These are phyloP conservation scores for Aldabrachelys gigantea DNA, from an alignment of 2,113 vertebrate species.

Conservation along the genomic window DNA sequence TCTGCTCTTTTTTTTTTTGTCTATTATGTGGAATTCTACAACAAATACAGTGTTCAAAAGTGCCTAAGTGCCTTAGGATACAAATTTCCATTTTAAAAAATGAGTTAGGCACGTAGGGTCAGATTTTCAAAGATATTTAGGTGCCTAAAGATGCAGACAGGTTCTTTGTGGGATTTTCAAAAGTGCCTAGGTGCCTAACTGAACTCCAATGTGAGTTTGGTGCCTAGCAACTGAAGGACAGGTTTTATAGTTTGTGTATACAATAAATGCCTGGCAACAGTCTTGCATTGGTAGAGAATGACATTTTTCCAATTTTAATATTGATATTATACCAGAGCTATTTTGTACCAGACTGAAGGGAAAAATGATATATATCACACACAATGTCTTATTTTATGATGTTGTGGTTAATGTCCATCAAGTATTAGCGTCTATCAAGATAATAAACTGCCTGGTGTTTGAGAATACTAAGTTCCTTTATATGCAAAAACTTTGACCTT, in stretches of 20 bases:
- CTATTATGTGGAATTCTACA: not conserved
- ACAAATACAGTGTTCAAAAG: not conserved
- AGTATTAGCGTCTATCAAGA: not conserved
- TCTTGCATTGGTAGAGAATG: not conserved
- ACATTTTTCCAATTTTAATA: not conserved
- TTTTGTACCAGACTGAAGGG: not conserved
- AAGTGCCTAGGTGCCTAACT: not conserved
- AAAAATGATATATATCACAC: not conserved
- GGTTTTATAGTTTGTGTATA: not conserved
- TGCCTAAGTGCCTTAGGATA: not conserved
- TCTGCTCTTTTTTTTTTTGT: not conserved
- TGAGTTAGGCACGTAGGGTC: not conserved
- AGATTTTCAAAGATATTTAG: not conserved
- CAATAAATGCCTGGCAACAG: not conserved
- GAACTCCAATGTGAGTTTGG: not conserved
- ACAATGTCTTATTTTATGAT: constrained; percentile 9
- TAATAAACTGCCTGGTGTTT: not conserved
- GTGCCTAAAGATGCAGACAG: not conserved
- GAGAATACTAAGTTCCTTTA: constrained; percentile 39
- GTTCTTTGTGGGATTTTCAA: not conserved
- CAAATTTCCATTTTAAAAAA: not conserved
- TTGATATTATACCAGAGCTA: not conserved
- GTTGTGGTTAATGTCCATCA: not conserved
- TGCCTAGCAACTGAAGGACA: not conserved
- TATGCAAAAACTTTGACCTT: not conserved